Evolutionary conservation across 2,113 vertebrate genomes (phyloP), one percentile per base, ranked within the genome.

Genomic region (Pelecanus crispus): DNA sequence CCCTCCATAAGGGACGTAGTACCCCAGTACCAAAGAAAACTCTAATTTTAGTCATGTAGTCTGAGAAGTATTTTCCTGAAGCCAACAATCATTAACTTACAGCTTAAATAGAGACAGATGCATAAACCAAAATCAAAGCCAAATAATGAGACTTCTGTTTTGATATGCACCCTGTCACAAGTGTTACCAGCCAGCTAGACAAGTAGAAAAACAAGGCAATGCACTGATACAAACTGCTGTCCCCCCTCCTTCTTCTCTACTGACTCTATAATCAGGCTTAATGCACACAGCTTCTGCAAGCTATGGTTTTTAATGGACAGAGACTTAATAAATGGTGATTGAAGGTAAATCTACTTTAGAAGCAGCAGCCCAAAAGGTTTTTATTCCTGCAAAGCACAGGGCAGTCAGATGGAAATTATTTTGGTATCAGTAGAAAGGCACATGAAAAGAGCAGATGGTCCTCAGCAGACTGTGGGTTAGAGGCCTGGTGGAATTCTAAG

Each of bases 241-340:
- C 78, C 88, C 88, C 92, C 91, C 80, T 89, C 86, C 79, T 92
- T 98, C 98, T 97, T 98, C 97, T 97, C 97, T 96, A 80, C 93
- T 94, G 96, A 97, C 98, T 98, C 98, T 98, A 95, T 99, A 99
- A 99, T 99, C 99, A 98, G 99, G 98, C 98, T 99, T 99, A 99
- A 99, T 99, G 99, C 98, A 98, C 97, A 94, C 95, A 81, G 98
- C 98, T 98, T 98, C 98, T 98, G 98, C 98, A 98, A 98, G 98
- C 97, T 92, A 97, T 97, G 96, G 95, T 98, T 98, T 99, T 98
- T 98, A 99, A 99, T 99, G 98, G 98, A 98, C 97, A 97, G 98
- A 99, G 98, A 99, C 99, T 99, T 99, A 99, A 99, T 99, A 99
- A 99, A 99, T 99, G 98, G 98, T 98, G 98, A 99, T 99, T 99